phyloP scores from a whole-genome alignment of 2,888 invertebrate genomes.

The Phalangium opilio region DNA sequence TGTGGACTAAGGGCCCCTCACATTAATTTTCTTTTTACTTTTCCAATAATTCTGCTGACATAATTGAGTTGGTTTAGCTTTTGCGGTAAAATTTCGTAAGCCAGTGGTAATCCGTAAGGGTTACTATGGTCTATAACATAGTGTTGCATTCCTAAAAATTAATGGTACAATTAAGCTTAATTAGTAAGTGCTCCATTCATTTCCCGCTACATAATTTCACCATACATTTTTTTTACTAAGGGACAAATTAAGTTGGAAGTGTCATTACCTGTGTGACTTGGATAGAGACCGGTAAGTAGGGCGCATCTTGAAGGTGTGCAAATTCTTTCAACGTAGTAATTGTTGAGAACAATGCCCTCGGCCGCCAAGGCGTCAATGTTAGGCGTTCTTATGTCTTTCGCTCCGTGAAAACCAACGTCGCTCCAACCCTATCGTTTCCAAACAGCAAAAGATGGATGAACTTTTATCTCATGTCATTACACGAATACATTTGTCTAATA shows the following conservation, averaged over 20 bases:
- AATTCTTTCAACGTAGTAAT: slow-evolving; percentile 72
- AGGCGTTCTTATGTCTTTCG: slow-evolving; percentile 71
- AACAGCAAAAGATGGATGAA: too few species aligned
- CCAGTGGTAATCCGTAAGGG: slow-evolving; percentile 63
- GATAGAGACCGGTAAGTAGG: slow-evolving; percentile 77
- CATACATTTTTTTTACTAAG: too few species aligned
- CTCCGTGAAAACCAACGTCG: slow-evolving; percentile 80
- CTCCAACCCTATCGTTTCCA: slow-evolving; percentile 51
- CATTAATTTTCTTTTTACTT: slow-evolving; percentile 29
- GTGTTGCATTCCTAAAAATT: slow-evolving; percentile 53
- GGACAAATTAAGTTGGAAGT: too few species aligned
- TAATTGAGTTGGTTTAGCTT: slow-evolving; percentile 67
- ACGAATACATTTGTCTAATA: too few species aligned
- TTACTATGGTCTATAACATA: slow-evolving; percentile 57
- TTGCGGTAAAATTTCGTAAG: slow-evolving; percentile 63
- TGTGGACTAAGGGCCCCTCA: too few species aligned
- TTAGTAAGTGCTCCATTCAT: too few species aligned
- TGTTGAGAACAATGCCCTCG: slow-evolving; percentile 63
- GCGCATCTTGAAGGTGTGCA: slow-evolving; percentile 80
- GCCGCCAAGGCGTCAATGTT: slow-evolving; percentile 78
- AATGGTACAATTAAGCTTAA: too few species aligned
- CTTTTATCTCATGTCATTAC: too few species aligned
- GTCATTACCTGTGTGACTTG: slow-evolving; percentile 64
- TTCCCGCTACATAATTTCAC: too few species aligned
- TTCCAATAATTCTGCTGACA: slow-evolving; percentile 60